Percentiles rank a stretch among this genome's conserved stretches.
These are phyloP conservation scores for Nothobranchius furzeri DNA, from an alignment of 2,113 vertebrate species.

Conservation along the genomic window DNA sequence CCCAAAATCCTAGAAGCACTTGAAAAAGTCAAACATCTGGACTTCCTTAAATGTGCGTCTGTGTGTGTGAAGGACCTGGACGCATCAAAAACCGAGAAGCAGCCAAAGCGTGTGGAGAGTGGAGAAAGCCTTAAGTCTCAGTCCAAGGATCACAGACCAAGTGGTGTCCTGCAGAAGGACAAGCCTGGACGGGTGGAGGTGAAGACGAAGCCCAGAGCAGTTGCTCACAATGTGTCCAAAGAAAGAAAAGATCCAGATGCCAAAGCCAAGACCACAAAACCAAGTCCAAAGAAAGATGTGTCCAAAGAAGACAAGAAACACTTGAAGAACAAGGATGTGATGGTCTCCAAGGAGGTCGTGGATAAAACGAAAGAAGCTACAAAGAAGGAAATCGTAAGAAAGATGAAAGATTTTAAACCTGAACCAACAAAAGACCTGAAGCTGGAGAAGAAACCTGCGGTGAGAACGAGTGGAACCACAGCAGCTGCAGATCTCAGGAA, in stretches of 20 bases:
- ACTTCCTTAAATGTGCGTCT: constrained; percentile 85
- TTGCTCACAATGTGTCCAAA: constrained; percentile 52
- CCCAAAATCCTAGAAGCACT: constrained; percentile 87
- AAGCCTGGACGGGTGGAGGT: constrained; percentile 64
- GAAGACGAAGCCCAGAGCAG: constrained; percentile 74
- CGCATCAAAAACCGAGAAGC: constrained; percentile 65
- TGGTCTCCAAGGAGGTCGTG: constrained; percentile 46
- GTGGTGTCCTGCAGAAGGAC: constrained; percentile 65
- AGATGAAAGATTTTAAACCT: constrained; percentile 74
- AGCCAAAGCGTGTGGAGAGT: constrained; percentile 83
- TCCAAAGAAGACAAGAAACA: constrained; percentile 78
- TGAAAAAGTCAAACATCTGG: constrained; percentile 88
- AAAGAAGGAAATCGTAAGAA: constrained; percentile 69
- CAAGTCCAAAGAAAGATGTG: constrained; percentile 75
- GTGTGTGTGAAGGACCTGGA: constrained; percentile 85
- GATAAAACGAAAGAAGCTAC: constrained; percentile 69
- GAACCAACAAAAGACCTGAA: constrained; percentile 76
- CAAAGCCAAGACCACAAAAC: constrained; percentile 71
- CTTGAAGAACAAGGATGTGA: constrained; percentile 78
- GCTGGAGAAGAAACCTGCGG: constrained; percentile 71
- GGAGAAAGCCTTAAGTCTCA: constrained; percentile 85
- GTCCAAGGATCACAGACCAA: constrained; percentile 62
- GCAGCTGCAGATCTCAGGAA: constrained; percentile 56
- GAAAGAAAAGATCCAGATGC: constrained; percentile 74
- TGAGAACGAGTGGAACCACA: constrained; percentile 49